These are phyloP conservation scores for Kobus ellipsiprymnus DNA, from an alignment of 2,113 vertebrate species.

Conservation along the genomic window DNA sequence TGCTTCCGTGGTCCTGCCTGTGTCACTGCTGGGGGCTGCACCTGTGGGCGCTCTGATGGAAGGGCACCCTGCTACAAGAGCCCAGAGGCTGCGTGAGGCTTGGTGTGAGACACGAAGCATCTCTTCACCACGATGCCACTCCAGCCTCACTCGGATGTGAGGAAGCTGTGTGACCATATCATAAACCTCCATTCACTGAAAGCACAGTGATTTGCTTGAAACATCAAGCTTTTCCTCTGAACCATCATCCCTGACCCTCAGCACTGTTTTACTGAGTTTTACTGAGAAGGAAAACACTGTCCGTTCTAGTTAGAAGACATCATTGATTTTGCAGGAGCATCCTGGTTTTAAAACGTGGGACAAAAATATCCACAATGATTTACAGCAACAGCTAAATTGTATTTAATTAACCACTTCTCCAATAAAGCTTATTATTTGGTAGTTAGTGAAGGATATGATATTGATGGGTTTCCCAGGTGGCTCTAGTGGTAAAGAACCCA, in stretches of 20 bases:
- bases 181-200: not conserved
- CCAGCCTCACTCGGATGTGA: not conserved
- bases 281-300: fast-evolving
- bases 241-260: no score
- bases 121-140: fast-evolving
- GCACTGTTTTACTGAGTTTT: not conserved
- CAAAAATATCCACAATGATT: not conserved
- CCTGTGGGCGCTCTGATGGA: not conserved
- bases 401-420: not conserved
- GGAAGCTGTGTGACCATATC: not conserved
- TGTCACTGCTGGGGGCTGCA: fast-evolving
- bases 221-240: not conserved
- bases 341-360: not conserved
- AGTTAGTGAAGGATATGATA: no score
- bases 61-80: fast-evolving
- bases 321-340: fast-evolving
- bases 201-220: not conserved
- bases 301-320: not conserved
- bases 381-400: no score
- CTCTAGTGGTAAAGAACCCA: not conserved
- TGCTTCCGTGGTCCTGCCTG: not conserved
- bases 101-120: fast-evolving
- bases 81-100: fast-evolving
- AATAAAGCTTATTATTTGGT: not conserved
- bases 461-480: not conserved